A percentile compares a stretch with the other conserved stretches of the same genome.
phyloP scores from a whole-genome alignment of 1,140 invertebrate genomes.

The Heliconius eleuchia region DNA sequence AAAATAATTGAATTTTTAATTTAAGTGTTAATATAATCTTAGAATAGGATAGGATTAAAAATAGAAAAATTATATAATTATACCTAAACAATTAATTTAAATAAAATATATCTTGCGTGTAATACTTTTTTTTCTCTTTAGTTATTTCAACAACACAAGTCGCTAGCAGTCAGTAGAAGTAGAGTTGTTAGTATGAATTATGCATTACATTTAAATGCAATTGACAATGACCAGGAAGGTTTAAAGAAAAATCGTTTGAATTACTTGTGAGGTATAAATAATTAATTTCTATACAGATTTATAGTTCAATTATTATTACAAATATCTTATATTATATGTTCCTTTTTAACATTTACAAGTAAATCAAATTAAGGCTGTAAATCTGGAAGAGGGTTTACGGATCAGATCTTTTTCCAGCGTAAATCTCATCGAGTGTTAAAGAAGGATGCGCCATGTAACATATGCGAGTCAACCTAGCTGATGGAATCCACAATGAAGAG shows the following conservation, averaged over 20 bases:
- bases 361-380: background rate
- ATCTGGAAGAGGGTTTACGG: too few species aligned
- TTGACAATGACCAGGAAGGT: conserved; percentile 35
- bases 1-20: too few species aligned
- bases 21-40: too few species aligned
- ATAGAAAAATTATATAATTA: too few species aligned
- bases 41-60: too few species aligned
- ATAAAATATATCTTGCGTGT: too few species aligned
- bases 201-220: conserved; percentile 47
- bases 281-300: background rate
- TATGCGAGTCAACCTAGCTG: too few species aligned
- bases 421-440: too few species aligned
- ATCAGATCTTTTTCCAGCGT: too few species aligned
- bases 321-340: background rate
- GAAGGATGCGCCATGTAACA: too few species aligned
- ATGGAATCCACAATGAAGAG: too few species aligned
- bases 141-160: conserved; percentile 49
- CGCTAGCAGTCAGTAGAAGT: conserved; percentile 56
- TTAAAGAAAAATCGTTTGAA: conserved; percentile 23
- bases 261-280: background rate
- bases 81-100: too few species aligned
- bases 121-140: background rate
- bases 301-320: background rate
- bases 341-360: background rate
- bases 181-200: conserved; percentile 56